These are phyloP conservation scores for Amblyopsis rosae DNA, from an alignment of 2,113 vertebrate genomes.

Conservation along the genomic window DNA sequence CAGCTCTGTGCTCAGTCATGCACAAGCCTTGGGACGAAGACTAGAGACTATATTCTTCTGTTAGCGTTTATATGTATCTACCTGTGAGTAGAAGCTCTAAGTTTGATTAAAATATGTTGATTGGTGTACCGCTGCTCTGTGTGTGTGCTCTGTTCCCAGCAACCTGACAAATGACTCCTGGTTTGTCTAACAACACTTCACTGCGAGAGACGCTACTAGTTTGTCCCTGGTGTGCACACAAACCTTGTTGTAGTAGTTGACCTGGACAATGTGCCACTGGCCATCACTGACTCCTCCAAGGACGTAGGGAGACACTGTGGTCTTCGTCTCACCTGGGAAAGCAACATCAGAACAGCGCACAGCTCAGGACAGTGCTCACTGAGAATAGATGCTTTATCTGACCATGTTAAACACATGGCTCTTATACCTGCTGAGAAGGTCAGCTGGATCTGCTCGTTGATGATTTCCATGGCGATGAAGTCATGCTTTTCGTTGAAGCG, in stretches of 20 bases:
- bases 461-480: slow-evolving; percentile 92
- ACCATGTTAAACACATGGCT: not conserved
- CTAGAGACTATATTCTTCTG: no score
- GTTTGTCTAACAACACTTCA: no score
- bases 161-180: no score
- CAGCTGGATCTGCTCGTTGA: slow-evolving; percentile 90
- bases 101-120: no score
- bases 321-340: slow-evolving; percentile 87
- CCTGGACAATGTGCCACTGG: slow-evolving; percentile 88
- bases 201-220: no score
- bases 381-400: not conserved
- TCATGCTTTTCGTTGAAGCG: slow-evolving; percentile 96
- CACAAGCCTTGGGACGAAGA: no score
- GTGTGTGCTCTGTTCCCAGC: no score
- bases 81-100: no score
- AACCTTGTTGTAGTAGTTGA: slow-evolving; percentile 96
- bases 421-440: slow-evolving; percentile 91
- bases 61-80: no score
- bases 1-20: no score
- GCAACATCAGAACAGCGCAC: not conserved
- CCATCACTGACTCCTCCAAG: slow-evolving; percentile 89
- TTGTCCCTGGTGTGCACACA: no score
- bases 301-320: slow-evolving; percentile 84
- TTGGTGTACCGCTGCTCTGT: no score
- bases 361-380: not conserved